Conservation (phyloP, 2,888 invertebrate genomes). For the Drosophila flavopinicola region DNA sequence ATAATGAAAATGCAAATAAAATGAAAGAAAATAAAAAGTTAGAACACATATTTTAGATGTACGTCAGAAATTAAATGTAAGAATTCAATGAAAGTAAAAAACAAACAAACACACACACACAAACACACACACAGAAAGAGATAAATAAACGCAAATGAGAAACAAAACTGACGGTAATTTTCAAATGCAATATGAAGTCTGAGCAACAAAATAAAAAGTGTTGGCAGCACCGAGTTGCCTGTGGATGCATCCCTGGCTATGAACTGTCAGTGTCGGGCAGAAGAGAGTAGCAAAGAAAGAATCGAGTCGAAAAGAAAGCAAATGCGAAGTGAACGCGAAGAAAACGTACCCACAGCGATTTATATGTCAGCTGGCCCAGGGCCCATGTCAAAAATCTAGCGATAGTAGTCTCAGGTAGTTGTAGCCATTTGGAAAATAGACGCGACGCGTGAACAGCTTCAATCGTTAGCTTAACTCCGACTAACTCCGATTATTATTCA, state of each 20-base stretch:
- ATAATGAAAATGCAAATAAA: conserved; percentile 26
- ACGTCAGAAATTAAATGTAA: conserved; percentile 74
- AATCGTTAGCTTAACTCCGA: too few species aligned
- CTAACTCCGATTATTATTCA: too few species aligned
- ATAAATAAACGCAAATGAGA: conserved; percentile 33
- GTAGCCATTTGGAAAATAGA: conserved; percentile 29
- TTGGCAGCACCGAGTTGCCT: conserved; percentile 46
- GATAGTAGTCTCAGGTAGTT: conserved; percentile 4
- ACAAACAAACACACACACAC: conserved; percentile 25
- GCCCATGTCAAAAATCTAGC: conserved; percentile 45
- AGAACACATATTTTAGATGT: conserved; percentile 75
- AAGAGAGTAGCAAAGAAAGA: neutral
- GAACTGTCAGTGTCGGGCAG: conserved; percentile 34
- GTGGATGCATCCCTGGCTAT: conserved; percentile 22
- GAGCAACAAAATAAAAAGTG: neutral
- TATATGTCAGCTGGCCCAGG: conserved; percentile 63
- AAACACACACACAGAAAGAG: conserved; percentile 24
- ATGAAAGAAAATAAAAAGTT: conserved; percentile 26
- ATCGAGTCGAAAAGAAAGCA: conserved; percentile 21
- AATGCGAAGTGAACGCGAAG: conserved; percentile 42
- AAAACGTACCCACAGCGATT: conserved; percentile 62
- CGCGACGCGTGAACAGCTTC: conserved; percentile 26
- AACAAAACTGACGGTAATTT: conserved; percentile 5
- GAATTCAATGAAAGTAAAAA: conserved; percentile 46
- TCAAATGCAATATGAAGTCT: neutral